phyloP scores from a whole-genome alignment of 1,140 invertebrate genomes.

The Patella vulgata region DNA sequence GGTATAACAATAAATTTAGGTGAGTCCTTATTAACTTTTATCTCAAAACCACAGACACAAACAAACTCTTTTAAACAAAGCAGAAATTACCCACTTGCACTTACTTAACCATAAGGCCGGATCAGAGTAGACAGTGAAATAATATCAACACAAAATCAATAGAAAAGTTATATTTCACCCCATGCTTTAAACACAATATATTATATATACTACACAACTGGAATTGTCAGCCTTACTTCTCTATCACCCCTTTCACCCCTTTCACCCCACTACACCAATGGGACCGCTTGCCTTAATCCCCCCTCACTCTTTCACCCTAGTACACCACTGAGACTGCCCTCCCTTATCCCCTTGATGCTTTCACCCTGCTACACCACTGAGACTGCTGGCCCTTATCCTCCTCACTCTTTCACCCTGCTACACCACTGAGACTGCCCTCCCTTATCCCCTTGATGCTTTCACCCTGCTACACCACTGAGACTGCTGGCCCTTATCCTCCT shows the following conservation, averaged over 20 bases:
- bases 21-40: slow-evolving; percentile 25
- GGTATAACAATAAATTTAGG: slow-evolving; percentile 77
- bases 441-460: neutral
- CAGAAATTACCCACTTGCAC: too few species aligned
- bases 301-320: slow-evolving; percentile 5
- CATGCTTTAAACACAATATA: too few species aligned
- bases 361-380: slow-evolving; percentile 13
- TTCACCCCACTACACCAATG: neutral
- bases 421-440: neutral
- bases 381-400: neutral
- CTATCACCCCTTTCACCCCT: neutral
- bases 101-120: too few species aligned
- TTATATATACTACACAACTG: too few species aligned
- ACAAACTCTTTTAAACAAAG: too few species aligned
- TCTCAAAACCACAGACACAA: too few species aligned
- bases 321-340: slow-evolving; percentile 5
- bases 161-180: too few species aligned
- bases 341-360: slow-evolving; percentile 3
- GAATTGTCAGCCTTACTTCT: neutral
- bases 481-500: neutral
- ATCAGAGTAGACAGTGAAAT: too few species aligned
- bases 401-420: neutral
- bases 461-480: neutral
- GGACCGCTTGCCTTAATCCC: neutral
- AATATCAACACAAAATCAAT: too few species aligned